Base-by-base conservation (phyloP, 1,140 invertebrate species). In the Zaprionus africanus region DNA sequence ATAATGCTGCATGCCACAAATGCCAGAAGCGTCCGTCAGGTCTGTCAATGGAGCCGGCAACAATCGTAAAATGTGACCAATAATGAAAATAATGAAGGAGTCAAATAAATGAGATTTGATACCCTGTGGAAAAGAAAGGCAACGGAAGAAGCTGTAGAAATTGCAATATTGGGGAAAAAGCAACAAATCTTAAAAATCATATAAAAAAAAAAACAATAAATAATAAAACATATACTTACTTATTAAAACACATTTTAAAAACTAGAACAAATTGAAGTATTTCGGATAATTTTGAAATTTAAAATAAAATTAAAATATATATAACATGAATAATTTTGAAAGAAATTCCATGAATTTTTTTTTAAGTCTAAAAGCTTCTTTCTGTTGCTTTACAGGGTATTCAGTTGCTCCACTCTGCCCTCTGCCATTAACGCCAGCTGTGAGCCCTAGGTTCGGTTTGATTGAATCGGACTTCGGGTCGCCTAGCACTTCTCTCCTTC, bases 51-150 rank as follows among this genome's bases (percentile, higher is more conserved):
- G n/a, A 3, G 46, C 34, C 51, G 53, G 70, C 60, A 76, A 65
- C 71, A 77, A 61, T 82, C 82, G 76, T 82, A 87, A 86, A 87
- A 87, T 86, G 79, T 77, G 76, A 82, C 79, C 82, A 86, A 82
- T 87, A 79, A 86, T 85, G 82, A 76, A 85, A 86, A 61, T 82
- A 85, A 86, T 79, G 65, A 86, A 69, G 60, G 41, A 79, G 69
- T 75, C 43, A 78, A 85, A 75, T 81, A 77, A 60, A 67, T 68
- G 57, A 59, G 74, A 80, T 68, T 74, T 59, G 49, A 62, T 69
- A 69, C 79, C 58, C 65, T 67, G 63, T 65, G 62, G 15, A 56
- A 19, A 31, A 31, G 26, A 31, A 31, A 31, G 12, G 12, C 9
- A 4, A 19, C 0, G 11, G 9, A 6, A 17, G 51, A 17, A 34